Evolutionary conservation across 2,888 invertebrate species (phyloP).

Genomic region (Cryptosula pallasiana): DNA sequence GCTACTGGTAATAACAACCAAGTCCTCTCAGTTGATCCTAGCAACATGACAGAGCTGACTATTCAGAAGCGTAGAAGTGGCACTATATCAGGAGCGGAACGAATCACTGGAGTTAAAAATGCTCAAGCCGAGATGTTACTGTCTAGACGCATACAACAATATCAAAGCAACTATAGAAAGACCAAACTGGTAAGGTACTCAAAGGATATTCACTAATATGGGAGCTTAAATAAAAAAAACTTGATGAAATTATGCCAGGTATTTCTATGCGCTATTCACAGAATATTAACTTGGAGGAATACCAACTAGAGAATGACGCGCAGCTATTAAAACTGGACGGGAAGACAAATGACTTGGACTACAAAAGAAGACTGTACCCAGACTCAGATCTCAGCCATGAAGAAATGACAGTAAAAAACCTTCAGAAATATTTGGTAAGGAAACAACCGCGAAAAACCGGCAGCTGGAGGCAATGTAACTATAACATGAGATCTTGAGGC

Average conservation of each 20-base stretch:
- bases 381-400: conserved; percentile 40
- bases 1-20: background rate
- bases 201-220: background rate
- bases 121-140: conserved; percentile 37
- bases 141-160: conserved; percentile 5
- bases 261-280: background rate
- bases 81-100: conserved; percentile 32
- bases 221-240: background rate
- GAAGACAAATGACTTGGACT: conserved; percentile 37
- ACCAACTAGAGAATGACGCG: conserved; percentile 39
- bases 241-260: too few species aligned
- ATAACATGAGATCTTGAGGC: too few species aligned
- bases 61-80: conserved; percentile 22
- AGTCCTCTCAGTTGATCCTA: background rate
- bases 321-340: conserved; percentile 41
- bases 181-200: conserved; percentile 20
- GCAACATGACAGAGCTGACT: conserved; percentile 13
- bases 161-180: conserved; percentile 9
- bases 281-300: conserved; percentile 28
- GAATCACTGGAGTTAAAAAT: conserved; percentile 43
- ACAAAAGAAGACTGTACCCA: conserved; percentile 38
- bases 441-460: background rate
- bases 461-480: too few species aligned
- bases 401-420: conserved; percentile 32
- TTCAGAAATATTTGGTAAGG: conserved; percentile 30